These are phyloP conservation scores for Seriola aureovittata DNA, from an alignment of 2,113 vertebrate genomes.

Conservation along the genomic window DNA sequence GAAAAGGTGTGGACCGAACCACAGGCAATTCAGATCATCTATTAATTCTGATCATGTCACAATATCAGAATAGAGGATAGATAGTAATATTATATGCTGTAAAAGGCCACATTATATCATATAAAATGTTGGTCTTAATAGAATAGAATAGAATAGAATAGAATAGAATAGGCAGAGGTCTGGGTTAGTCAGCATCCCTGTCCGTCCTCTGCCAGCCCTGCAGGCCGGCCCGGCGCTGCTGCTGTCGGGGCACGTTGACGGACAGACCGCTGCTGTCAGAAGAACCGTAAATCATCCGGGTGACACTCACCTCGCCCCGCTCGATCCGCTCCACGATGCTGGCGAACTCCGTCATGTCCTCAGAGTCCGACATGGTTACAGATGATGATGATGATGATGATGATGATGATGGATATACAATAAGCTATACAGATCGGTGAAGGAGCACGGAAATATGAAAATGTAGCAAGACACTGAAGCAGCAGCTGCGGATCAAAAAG, in stretches of 20 bases:
- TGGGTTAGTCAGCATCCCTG: slow-evolving; percentile 12
- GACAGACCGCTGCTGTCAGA: slow-evolving; percentile 61
- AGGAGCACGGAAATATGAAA: neutral
- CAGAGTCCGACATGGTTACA: slow-evolving; percentile 85
- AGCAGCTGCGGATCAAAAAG: slow-evolving; percentile 38
- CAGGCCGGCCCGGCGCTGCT: slow-evolving; percentile 45
- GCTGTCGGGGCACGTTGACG: slow-evolving; percentile 18
- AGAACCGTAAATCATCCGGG: slow-evolving; percentile 58
- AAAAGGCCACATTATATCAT: neutral
- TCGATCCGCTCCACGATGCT: slow-evolving; percentile 91
- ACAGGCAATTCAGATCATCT: neutral
- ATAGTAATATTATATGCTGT: neutral
- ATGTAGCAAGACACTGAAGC: neutral
- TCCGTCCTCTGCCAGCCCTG: slow-evolving; percentile 26
- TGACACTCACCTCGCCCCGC: slow-evolving; percentile 87
- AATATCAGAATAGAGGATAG: neutral
- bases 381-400: slow-evolving; percentile 32
- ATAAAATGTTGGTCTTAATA: neutral
- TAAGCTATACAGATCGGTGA: neutral
- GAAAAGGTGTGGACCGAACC: slow-evolving; percentile 10
- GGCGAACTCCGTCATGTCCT: slow-evolving; percentile 86
- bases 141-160: neutral
- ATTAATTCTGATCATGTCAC: neutral
- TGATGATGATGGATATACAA: slow-evolving; percentile 11
- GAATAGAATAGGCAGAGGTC: slow-evolving; percentile 9